These are phyloP conservation scores for Tragelaphus scriptus DNA, from an alignment of 2,113 vertebrate species.

Conservation along the genomic window DNA sequence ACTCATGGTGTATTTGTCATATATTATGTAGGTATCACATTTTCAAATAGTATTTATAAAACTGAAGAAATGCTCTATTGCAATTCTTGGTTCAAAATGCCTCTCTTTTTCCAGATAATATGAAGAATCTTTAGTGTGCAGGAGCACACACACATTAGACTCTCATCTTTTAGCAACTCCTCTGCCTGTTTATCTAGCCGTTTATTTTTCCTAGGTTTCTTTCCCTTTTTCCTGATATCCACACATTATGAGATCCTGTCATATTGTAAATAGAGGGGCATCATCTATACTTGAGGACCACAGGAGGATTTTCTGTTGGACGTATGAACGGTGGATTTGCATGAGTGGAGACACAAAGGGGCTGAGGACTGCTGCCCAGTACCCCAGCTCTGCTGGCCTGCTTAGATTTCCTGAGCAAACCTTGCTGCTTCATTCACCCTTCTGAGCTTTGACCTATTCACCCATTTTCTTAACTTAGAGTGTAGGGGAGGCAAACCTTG, in stretches of 20 bases:
- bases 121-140: neutral
- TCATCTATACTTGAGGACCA: neutral
- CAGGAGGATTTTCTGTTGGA: neutral
- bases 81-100: neutral
- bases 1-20: neutral
- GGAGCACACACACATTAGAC: neutral
- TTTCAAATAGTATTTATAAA: neutral
- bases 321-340: neutral
- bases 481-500: neutral
- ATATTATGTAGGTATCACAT: neutral
- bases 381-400: neutral
- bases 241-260: neutral
- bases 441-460: neutral
- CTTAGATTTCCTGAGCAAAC: neutral
- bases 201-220: neutral
- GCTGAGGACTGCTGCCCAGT: neutral
- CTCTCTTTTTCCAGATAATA: neutral
- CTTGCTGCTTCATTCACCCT: neutral
- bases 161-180: neutral
- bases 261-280: neutral
- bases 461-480: neutral
- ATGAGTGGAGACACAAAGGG: neutral
- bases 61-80: neutral
- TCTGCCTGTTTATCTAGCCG: neutral
- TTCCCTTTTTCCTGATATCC: neutral